Evolutionary conservation across 2,797 vertebrate genomes (phyloP), one percentile per base, ranked within the genome.

Genomic region (Thaleichthys pacificus): DNA sequence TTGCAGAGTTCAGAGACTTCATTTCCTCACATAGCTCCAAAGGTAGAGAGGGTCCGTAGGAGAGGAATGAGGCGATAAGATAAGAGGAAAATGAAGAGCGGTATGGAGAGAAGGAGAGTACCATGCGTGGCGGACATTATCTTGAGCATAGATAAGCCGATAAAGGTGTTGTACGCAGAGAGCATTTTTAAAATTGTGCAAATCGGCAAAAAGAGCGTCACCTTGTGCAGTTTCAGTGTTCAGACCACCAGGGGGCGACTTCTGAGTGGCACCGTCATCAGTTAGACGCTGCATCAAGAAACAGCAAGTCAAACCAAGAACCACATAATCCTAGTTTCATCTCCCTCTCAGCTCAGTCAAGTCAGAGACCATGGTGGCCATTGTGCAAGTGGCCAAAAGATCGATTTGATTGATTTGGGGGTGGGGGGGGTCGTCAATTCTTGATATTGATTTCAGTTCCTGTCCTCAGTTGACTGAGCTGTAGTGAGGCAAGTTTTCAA

Each of bases 201-300:
- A 38, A 38, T 38, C 8, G 4, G 35, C 35, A 75, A 15, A 71
- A 64, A 75, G 74, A 75, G 66, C 79, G 74, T 93, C 88, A 94
- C 93, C 93, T 93, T 90, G 88, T 91, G 89, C 86, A 89, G 88
- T 87, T 88, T 91, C 89, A 77, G 87, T 73, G 70, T 87, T 91
- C 81, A 86, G 75, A 84, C 92, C 92, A 92, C 90, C 85, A 91
- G 93, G 86, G 91, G 92, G 93, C 86, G 87, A 88, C 90, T 90
- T 93, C 85, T 91, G 90, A 88, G 87, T 54, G 72, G 85, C 68
- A 57, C 89, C 85, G 1, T 91, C 86, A 2, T 91, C 91, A 75
- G 86, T 82, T 26, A 87, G 88, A 89, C 73, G 80, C 93, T 94
- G 89, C 77, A 87, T 86, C 78, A 77, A 79, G 80, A 90, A 89